Conservation (phyloP, 1,140 invertebrate genomes). For the Vanessa atalanta region DNA sequence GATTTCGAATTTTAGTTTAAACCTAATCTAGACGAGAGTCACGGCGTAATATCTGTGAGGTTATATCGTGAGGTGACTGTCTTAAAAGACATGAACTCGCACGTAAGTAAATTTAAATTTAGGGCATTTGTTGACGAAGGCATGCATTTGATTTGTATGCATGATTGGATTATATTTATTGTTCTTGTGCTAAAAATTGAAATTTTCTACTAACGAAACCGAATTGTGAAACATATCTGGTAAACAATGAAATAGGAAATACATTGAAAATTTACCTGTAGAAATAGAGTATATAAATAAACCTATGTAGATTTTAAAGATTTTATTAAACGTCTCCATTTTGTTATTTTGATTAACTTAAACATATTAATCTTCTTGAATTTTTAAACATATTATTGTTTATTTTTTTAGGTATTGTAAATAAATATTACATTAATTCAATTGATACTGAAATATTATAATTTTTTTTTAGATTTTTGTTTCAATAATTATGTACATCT, state of each 20-base stretch:
- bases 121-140: background rate
- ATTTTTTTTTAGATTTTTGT: slow-evolving; percentile 4
- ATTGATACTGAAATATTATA: background rate
- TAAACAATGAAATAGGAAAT: no score
- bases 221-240: no score
- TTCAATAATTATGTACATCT: slow-evolving; percentile 13
- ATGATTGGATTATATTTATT: no score
- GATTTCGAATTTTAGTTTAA: slow-evolving; percentile 1
- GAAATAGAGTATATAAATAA: no score
- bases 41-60: background rate
- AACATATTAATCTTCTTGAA: no score
- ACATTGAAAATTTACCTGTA: no score
- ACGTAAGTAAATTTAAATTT: background rate
- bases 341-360: no score
- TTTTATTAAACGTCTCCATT: no score
- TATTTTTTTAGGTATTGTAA: background rate
- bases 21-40: slow-evolving; percentile 6
- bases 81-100: background rate
- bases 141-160: background rate
- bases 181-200: no score
- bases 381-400: background rate
- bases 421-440: background rate
- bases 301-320: no score
- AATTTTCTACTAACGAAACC: no score
- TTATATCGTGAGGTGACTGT: slow-evolving; percentile 24